Conservation (phyloP, 2,113 vertebrate genomes). For the Reinhardtius hippoglossoides region DNA sequence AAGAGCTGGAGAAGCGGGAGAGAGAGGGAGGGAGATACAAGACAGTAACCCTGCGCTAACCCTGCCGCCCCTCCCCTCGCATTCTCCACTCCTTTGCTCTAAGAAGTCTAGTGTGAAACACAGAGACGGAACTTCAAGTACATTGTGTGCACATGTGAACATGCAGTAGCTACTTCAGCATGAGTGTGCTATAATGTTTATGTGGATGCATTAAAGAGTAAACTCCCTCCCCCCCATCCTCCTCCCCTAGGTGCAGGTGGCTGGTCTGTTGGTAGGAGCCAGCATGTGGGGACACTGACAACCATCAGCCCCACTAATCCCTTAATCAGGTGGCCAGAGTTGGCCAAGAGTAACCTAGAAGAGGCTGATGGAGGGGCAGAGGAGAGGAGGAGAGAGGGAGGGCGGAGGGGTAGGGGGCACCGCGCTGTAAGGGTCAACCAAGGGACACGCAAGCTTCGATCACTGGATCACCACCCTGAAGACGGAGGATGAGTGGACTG, state of each 20-base stretch:
- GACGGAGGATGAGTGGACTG: constrained; percentile 44
- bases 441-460: constrained; percentile 76
- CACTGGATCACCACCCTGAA: constrained; percentile 64
- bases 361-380: constrained; percentile 60
- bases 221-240: constrained; percentile 6
- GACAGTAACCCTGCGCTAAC: constrained; percentile 62
- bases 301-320: constrained; percentile 81
- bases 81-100: constrained; percentile 49
- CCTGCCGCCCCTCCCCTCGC: constrained; percentile 37
- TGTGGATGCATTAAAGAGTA: constrained; percentile 35
- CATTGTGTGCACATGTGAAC: constrained; percentile 33
- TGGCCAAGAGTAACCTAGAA: constrained; percentile 72
- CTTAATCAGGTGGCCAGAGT: constrained; percentile 81
- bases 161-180: not conserved
- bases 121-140: constrained; percentile 47
- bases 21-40: constrained; percentile 31
- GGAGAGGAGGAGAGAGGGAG: constrained; percentile 35
- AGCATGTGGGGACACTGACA: constrained; percentile 75
- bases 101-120: constrained; percentile 48
- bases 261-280: constrained; percentile 64
- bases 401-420: constrained; percentile 47
- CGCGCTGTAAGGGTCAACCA: constrained; percentile 79
- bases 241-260: constrained; percentile 70
- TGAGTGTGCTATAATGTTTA: constrained; percentile 33
- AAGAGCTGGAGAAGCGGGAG: constrained; percentile 24